Conservation (phyloP, 1,140 invertebrate genomes). For the Eufriesea mexicana region DNA sequence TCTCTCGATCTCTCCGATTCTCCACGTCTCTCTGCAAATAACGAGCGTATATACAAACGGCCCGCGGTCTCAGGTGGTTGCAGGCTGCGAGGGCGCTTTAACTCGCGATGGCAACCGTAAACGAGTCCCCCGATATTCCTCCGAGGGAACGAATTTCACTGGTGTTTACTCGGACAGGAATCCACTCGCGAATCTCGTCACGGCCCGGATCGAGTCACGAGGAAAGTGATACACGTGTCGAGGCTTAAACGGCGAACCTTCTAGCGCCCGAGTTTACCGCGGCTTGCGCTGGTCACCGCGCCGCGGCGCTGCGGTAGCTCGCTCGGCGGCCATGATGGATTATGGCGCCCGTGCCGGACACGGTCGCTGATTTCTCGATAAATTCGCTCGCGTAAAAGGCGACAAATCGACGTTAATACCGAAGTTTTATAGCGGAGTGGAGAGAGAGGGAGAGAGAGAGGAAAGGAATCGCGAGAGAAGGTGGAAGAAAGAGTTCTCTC, state of each 20-base stretch:
- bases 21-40: constrained; percentile 8
- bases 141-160: constrained; percentile 55
- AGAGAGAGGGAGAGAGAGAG: background rate
- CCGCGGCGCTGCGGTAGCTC: background rate
- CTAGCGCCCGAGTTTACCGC: constrained; percentile 47
- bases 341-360: background rate
- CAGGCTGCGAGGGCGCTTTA: constrained; percentile 4
- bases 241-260: constrained; percentile 28
- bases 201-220: constrained; percentile 58
- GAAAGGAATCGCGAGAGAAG: background rate
- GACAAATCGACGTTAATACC: constrained; percentile 38
- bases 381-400: constrained; percentile 23
- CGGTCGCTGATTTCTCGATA: constrained; percentile 6
- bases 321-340: background rate
- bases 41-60: constrained; percentile 15
- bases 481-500: too few species aligned
- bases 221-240: constrained; percentile 44
- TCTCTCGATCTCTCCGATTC: background rate
- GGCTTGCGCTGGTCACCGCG: constrained; percentile 11
- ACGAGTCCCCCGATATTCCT: constrained; percentile 52
- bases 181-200: constrained; percentile 52
- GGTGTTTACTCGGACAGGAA: constrained; percentile 42
- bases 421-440: background rate
- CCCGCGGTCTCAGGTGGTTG: constrained; percentile 1
- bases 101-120: constrained; percentile 47